Evolutionary conservation across 2,888 invertebrate species (phyloP).

Genomic region (Ferdinandea cuprea): DNA sequence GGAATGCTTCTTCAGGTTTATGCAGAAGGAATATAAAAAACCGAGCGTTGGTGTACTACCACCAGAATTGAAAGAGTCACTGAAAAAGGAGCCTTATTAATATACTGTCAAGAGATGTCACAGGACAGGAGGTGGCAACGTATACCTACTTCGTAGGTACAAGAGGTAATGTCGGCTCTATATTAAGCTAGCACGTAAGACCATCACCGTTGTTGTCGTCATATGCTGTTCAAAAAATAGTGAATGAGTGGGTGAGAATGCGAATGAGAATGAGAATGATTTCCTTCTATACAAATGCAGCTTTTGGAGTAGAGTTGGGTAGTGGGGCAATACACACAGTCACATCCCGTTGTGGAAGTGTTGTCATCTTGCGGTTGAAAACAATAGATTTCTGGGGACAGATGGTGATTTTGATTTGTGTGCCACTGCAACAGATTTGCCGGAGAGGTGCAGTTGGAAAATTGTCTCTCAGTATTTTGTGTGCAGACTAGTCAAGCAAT

Average conservation of each 20-base stretch:
- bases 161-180: constrained; percentile 43
- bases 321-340: not conserved
- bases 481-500: constrained; percentile 60
- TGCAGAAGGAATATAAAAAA: constrained; percentile 8
- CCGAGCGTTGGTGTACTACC: constrained; percentile 24
- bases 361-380: constrained; percentile 61
- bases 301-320: not conserved
- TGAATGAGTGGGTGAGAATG: no score
- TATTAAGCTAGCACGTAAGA: constrained; percentile 56
- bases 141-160: constrained; percentile 50
- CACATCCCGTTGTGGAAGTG: constrained; percentile 43
- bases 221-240: constrained; percentile 8
- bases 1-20: constrained; percentile 22
- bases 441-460: constrained; percentile 50
- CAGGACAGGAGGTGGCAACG: constrained; percentile 64
- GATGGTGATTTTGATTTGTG: constrained; percentile 74
- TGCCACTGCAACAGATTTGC: constrained; percentile 61
- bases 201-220: constrained; percentile 19
- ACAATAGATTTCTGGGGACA: constrained; percentile 70
- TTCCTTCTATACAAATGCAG: not conserved
- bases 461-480: constrained; percentile 33
- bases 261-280: not conserved
- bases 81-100: constrained; percentile 63
- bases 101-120: constrained; percentile 73
- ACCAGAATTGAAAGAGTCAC: constrained; percentile 34